phyloP scores from a whole-genome alignment of 2,888 invertebrate species.

The Pachycephus smyrnensis region DNA sequence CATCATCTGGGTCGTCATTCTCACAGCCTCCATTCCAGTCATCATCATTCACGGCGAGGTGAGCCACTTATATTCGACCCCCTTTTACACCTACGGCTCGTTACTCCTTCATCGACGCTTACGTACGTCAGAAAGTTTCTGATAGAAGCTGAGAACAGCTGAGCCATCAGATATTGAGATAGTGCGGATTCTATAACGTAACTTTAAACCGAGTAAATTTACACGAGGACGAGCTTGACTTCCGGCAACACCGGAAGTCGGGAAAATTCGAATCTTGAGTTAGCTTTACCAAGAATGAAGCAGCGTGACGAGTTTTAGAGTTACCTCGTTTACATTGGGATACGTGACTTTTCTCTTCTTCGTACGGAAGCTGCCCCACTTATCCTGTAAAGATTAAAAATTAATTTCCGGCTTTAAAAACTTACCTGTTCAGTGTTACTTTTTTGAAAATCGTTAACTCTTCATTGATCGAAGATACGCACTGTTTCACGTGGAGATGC shows the following conservation, averaged over 20 bases:
- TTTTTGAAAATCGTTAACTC: no score
- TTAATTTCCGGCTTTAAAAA: no score
- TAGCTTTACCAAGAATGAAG: not conserved
- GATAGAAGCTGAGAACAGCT: not conserved
- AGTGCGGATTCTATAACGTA: not conserved
- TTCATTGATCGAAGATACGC: no score
- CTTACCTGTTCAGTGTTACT: no score
- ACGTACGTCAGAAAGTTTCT: not conserved
- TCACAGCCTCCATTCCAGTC: slow-evolving; percentile 82
- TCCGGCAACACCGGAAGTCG: no score
- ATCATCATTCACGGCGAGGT: slow-evolving; percentile 82
- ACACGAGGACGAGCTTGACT: not conserved
- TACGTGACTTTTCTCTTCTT: no score
- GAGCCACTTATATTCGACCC: slow-evolving; percentile 67
- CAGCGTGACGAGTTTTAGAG: not conserved
- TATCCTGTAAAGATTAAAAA: no score
- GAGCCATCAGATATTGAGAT: not conserved
- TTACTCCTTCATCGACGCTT: not conserved
- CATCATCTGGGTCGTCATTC: slow-evolving; percentile 84
- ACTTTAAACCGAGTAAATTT: not conserved
- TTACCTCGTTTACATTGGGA: no score
- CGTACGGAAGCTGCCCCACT: no score
- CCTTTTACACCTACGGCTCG: not conserved
- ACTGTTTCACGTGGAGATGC: no score
- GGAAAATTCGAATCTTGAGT: not conserved